Percentiles rank a stretch among this genome's conserved stretches.
Evolutionary conservation across 1,140 invertebrate species (phyloP).

Genomic region (Diachasma alloeum): DNA sequence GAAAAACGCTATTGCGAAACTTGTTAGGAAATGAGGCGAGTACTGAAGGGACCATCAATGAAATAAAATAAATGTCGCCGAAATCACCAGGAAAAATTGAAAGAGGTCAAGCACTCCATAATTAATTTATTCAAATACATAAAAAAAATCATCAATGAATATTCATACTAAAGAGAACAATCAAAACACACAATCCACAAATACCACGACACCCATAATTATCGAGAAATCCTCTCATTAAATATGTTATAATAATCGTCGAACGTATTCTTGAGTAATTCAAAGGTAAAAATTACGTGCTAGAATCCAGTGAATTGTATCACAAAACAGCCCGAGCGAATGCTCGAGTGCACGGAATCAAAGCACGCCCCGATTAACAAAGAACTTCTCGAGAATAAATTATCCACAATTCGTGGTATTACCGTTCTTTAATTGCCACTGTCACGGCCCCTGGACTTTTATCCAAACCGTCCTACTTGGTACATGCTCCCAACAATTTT

Average conservation of each 20-base stretch:
- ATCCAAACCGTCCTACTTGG: neutral
- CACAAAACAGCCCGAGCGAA: neutral
- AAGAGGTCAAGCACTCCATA: no score
- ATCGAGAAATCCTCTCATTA: neutral
- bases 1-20: no score
- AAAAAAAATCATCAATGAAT: no score
- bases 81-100: no score
- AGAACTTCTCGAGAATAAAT: neutral
- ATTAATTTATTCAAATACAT: no score
- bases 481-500: neutral
- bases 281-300: neutral
- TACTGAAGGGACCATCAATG: no score
- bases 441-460: constrained; percentile 2
- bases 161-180: neutral
- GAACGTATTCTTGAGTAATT: neutral
- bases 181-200: no score
- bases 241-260: neutral
- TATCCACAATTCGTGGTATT: constrained; percentile 4
- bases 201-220: neutral
- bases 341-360: constrained; percentile 1
- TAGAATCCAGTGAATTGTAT: neutral
- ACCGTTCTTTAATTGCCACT: neutral
- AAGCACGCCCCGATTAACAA: constrained; percentile 9
- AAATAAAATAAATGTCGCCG: no score
- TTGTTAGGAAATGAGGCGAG: no score